Conservation (phyloP, 2,797 vertebrate species). For the Sternarchorhynchus goeldii region DNA sequence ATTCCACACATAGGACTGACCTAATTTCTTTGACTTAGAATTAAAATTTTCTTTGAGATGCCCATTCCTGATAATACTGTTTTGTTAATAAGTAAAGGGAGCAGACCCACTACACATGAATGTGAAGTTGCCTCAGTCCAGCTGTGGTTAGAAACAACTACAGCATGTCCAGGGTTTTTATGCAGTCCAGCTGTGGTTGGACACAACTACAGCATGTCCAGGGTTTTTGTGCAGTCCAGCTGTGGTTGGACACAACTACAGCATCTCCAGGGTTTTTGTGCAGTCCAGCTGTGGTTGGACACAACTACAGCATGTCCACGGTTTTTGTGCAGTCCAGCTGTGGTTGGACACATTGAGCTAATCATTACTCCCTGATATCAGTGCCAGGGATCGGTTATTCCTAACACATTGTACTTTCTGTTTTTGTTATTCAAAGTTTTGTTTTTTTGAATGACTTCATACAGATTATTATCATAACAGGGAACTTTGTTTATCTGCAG, state of each 20-base stretch:
- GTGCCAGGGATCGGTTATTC: too few species aligned
- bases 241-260: too few species aligned
- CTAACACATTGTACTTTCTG: neutral
- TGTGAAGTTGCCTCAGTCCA: neutral
- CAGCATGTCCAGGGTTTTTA: neutral
- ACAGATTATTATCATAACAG: neutral
- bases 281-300: too few species aligned
- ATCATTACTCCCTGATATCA: neutral
- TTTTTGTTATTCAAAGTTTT: neutral
- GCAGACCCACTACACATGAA: too few species aligned
- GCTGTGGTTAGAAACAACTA: neutral
- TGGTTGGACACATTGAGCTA: neutral
- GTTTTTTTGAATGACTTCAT: neutral
- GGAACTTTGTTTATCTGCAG: conserved; percentile 65
- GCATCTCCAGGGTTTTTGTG: too few species aligned
- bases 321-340: too few species aligned
- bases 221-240: too few species aligned
- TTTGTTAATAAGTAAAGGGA: neutral
- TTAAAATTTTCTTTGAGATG: neutral
- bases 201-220: too few species aligned
- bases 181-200: neutral
- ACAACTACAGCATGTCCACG: too few species aligned
- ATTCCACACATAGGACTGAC: neutral
- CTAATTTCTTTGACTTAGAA: neutral
- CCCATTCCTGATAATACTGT: too few species aligned